Base-by-base conservation (phyloP, 1,140 invertebrate genomes). In the Drosophila micromelanica region DNA sequence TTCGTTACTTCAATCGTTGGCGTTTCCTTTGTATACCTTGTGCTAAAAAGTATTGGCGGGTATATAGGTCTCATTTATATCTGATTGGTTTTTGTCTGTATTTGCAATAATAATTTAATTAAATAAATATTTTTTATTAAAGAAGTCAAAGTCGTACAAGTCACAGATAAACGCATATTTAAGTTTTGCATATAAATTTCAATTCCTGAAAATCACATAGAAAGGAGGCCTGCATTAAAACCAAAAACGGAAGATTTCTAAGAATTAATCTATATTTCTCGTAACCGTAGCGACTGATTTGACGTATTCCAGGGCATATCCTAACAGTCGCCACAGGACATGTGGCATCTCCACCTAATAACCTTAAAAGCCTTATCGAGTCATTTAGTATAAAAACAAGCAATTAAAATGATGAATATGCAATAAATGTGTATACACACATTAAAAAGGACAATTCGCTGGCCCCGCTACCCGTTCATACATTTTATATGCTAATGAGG, bases 341-440 rank as follows among this genome's bases (percentile, higher is more conserved):
- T 64, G 68, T 46, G 62, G 56, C 54, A 45, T 56, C 48, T 52
- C 32, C 65, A 56, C 49, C 38, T 63, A 69, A 89, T 89, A 89
- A 77, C 79, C 84, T 78, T 89, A 89, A 89, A 89, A 90, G 84
- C 84, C 84, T 89, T 89, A 89, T 89, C 85, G 80, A 89, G 84
- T 89, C 85, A 89, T 84, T 89, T 89, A 71, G 65, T 74, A 85
- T 64, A 64, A 86, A 90, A 90, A 89, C 86, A 90, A 90, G 85
- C 86, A 90, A 90, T 90, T 90, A 90, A 90, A 86, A 76, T 90
- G 86, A 90, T 90, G 85, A 90, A 90, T 85, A 90, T 90, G 86
- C 86, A 90, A 90, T 90, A 90, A 90, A 85, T 79, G 78, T 80
- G 77, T 64, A 64, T 71, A 56, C 59, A 63, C 32, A 55, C 51